These are phyloP conservation scores for Aphidius ervi DNA, from an alignment of 1,140 invertebrate genomes.

Conservation along the genomic window DNA sequence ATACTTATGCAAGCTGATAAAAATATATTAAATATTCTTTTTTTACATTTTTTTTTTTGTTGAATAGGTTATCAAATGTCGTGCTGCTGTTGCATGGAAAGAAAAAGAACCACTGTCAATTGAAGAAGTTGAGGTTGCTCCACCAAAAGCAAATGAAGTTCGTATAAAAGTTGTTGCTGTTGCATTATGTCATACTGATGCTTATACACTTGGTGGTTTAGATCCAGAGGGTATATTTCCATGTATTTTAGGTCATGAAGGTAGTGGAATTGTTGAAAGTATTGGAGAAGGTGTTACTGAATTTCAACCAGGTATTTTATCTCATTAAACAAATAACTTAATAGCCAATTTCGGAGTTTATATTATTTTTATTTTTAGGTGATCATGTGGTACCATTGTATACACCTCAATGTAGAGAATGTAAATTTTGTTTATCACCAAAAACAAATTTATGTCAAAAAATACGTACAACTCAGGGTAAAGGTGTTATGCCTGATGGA, in stretches of 20 bases:
- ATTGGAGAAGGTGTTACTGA: slow-evolving; percentile 89
- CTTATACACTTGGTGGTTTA: slow-evolving; percentile 85
- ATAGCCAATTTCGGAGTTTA: slow-evolving; percentile 5
- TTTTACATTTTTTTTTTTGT: background rate
- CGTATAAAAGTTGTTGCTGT: slow-evolving; percentile 76
- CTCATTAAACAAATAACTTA: background rate
- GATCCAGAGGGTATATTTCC: slow-evolving; percentile 96
- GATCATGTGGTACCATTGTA: slow-evolving; percentile 97
- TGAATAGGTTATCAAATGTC: slow-evolving; percentile 74
- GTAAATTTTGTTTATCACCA: slow-evolving; percentile 92
- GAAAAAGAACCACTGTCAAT: slow-evolving; percentile 80
- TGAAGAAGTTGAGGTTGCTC: slow-evolving; percentile 91
- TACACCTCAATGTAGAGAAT: slow-evolving; percentile 92
- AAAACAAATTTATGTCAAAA: slow-evolving; percentile 98
- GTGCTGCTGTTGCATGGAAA: slow-evolving; percentile 89
- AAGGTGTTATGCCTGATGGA: slow-evolving; percentile 94
- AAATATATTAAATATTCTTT: too few relatives aligned
- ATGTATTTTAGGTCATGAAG: slow-evolving; percentile 89
- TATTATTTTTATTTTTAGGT: slow-evolving; percentile 54
- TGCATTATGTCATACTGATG: slow-evolving; percentile 97
- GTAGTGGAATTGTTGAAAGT: slow-evolving; percentile 93
- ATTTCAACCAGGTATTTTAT: slow-evolving; percentile 67
- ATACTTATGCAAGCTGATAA: too few relatives aligned
- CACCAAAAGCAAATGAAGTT: slow-evolving; percentile 86
- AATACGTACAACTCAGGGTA: slow-evolving; percentile 83